Conservation (phyloP, 2,888 invertebrate species). For the Xanthorhoe spadicearia region DNA sequence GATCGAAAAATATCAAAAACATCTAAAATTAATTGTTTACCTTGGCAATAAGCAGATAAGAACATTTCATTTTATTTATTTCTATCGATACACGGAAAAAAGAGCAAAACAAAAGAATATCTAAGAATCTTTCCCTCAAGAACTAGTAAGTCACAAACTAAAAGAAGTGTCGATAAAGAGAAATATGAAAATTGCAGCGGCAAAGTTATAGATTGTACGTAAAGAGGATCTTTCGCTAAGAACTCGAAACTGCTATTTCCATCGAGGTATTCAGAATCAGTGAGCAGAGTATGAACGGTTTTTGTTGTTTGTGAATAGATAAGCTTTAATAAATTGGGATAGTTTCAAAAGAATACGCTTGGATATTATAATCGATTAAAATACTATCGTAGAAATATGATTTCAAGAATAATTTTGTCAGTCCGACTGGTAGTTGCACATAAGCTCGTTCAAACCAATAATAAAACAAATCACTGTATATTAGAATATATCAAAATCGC, state of each 20-base stretch:
- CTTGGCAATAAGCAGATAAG: no score
- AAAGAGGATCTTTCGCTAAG: constrained; percentile 34
- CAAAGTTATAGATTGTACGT: constrained; percentile 39
- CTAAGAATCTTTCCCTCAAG: constrained; percentile 20
- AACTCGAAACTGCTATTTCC: constrained; percentile 29
- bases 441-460: no score
- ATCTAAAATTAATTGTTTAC: no score
- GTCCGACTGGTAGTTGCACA: no score
- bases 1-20: no score
- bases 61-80: no score
- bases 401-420: no score
- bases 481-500: no score
- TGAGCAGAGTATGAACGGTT: constrained; percentile 10
- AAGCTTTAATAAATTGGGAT: background rate
- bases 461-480: no score
- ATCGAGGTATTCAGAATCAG: constrained; percentile 30
- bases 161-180: constrained; percentile 46
- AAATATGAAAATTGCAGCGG: constrained; percentile 55
- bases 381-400: no score
- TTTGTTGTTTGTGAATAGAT: constrained; percentile 2
- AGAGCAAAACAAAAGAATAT: constrained; percentile 19
- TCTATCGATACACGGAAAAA: background rate
- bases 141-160: constrained; percentile 44
- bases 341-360: no score
- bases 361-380: no score